Evolutionary conservation across 2,888 invertebrate genomes (phyloP).

Genomic region (Muscina levida): DNA sequence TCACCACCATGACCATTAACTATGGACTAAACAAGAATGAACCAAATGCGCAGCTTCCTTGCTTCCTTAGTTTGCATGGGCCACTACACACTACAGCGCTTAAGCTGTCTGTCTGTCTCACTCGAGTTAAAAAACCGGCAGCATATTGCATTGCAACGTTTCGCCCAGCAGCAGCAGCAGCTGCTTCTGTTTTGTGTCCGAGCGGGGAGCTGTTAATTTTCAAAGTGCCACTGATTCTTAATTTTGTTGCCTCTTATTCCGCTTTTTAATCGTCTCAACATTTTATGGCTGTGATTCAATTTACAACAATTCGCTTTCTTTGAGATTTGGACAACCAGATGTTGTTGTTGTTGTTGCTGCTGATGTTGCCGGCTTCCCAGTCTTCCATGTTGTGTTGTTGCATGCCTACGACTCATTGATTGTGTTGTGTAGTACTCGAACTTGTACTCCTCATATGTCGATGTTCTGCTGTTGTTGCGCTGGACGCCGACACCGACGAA

Average conservation of each 20-base stretch:
- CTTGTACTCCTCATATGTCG: constrained; percentile 10
- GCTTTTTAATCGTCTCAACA: constrained; percentile 56
- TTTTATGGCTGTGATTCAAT: constrained; percentile 63
- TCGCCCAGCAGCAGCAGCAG: constrained; percentile 42
- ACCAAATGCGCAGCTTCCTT: constrained; percentile 29
- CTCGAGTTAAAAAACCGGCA: constrained; percentile 41
- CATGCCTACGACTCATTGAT: constrained; percentile 13
- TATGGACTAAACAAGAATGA: constrained; percentile 48
- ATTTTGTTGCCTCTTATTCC: constrained; percentile 15
- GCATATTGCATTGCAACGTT: constrained; percentile 8
- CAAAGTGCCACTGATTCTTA: constrained; percentile 55
- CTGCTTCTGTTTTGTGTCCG: constrained; percentile 59
- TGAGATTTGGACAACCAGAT: constrained; percentile 27
- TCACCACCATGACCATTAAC: too few species aligned
- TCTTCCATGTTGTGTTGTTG: not conserved
- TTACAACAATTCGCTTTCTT: constrained; percentile 61
- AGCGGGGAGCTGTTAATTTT: constrained; percentile 53
- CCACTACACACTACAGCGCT: not conserved
- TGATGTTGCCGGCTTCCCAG: not conserved
- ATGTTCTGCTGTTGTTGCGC: constrained; percentile 51
- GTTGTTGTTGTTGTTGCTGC: not conserved
- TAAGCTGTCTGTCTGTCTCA: constrained; percentile 16
- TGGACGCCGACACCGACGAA: constrained; percentile 61
- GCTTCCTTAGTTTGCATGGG: constrained; percentile 7
- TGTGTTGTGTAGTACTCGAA: constrained; percentile 3